Percentiles rank a stretch among this genome's conserved stretches.
Evolutionary conservation across 2,888 invertebrate species (phyloP).

Genomic region (Taphrorychus bicolor): DNA sequence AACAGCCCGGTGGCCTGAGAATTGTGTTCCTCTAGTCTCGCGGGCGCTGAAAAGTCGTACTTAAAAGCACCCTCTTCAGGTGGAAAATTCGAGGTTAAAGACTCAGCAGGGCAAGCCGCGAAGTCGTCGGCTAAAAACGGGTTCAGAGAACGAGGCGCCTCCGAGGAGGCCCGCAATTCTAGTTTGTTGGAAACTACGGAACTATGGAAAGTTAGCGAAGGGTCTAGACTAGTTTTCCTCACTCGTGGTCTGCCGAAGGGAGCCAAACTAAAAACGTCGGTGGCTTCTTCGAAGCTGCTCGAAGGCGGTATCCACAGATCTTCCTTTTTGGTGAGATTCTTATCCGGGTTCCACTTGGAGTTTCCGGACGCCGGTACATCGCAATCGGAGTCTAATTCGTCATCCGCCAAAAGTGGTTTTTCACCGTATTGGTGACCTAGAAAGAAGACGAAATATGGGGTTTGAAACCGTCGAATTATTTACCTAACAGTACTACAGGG

Average conservation of each 20-base stretch:
- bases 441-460: too few relatives aligned
- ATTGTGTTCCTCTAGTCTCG: neutral
- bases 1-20: conserved; percentile 15
- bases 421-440: conserved; percentile 75
- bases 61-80: neutral
- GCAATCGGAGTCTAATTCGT: conserved; percentile 74
- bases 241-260: conserved; percentile 64
- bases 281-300: conserved; percentile 58
- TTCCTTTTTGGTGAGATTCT: conserved; percentile 44
- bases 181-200: neutral
- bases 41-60: neutral
- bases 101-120: conserved; percentile 7
- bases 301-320: conserved; percentile 56
- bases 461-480: too few relatives aligned
- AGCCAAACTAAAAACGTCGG: conserved; percentile 75
- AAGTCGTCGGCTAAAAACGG: conserved; percentile 53
- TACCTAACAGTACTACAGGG: too few relatives aligned
- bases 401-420: conserved; percentile 76
- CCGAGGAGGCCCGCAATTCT: neutral
- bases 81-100: neutral
- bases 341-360: conserved; percentile 47
- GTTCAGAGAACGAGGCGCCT: conserved; percentile 45
- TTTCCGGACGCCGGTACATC: conserved; percentile 54
- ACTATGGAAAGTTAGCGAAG: neutral
- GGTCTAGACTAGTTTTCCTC: conserved; percentile 34